Evolutionary conservation across 1,140 invertebrate genomes (phyloP).

Genomic region (Parasteatoda tepidariorum): DNA sequence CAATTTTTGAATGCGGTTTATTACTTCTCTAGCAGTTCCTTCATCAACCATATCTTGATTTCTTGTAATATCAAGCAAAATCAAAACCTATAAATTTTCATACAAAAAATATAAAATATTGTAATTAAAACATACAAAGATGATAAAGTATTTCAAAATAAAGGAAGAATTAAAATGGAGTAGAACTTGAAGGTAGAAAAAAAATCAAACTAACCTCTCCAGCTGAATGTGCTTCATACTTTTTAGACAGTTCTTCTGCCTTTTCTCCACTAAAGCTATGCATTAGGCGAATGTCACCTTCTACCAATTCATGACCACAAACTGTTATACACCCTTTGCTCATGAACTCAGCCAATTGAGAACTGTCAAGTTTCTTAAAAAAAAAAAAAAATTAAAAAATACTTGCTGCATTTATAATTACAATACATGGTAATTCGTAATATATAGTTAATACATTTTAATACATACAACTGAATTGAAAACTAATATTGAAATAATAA

Average conservation of each 20-base stretch:
- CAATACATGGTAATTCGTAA: not conserved
- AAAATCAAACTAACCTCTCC: conserved; percentile 74
- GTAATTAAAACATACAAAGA: not conserved
- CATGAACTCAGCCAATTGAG: conserved; percentile 83
- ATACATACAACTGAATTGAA: not conserved
- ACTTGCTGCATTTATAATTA: not conserved
- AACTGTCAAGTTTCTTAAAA: conserved; percentile 77
- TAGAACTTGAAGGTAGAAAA: too few relatives aligned
- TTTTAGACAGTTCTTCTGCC: conserved; percentile 74
- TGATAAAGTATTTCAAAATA: not conserved
- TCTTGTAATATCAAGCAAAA: conserved; percentile 73
- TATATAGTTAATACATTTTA: not conserved
- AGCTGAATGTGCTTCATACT: conserved; percentile 91
- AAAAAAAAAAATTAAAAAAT: not conserved
- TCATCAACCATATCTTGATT: conserved; percentile 92
- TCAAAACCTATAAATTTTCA: conserved; percentile 66
- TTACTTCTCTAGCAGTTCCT: conserved; percentile 91
- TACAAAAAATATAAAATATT: not conserved
- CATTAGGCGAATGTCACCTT: conserved; percentile 87
- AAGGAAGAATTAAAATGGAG: too few relatives aligned
- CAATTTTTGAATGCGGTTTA: conserved; percentile 96
- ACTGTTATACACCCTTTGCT: conserved; percentile 79
- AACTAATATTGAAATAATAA: not conserved
- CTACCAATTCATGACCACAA: conserved; percentile 79
- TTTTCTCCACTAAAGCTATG: conserved; percentile 78